Percentiles rank a stretch among this genome's conserved stretches.
Conservation (phyloP, 2,888 invertebrate species). For the Melanchra persicariae region DNA sequence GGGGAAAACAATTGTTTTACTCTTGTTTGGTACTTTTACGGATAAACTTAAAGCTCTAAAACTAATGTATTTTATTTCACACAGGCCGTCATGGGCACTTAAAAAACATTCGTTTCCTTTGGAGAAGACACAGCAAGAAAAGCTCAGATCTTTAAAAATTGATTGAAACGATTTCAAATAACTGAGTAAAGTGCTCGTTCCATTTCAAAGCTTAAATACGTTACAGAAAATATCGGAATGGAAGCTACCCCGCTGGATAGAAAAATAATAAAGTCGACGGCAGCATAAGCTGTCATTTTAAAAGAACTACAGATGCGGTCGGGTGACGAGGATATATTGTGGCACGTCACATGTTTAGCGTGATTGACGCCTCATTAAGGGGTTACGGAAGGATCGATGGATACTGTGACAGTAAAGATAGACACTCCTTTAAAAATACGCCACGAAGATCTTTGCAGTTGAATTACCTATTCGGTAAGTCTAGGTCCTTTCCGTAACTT, state of each 20-base stretch:
- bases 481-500: background rate
- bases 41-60: background rate
- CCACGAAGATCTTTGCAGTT: background rate
- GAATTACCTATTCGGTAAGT: background rate
- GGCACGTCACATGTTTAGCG: background rate
- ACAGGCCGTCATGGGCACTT: no score
- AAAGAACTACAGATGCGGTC: background rate
- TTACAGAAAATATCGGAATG: background rate
- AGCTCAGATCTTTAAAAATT: no score
- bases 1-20: background rate
- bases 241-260: background rate
- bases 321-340: slow-evolving; percentile 9
- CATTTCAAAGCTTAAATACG: background rate
- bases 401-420: background rate
- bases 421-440: background rate
- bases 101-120: no score
- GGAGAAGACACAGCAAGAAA: no score
- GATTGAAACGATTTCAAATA: background rate
- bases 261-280: slow-evolving; percentile 10
- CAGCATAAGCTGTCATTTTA: background rate
- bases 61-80: no score
- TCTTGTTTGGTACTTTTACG: background rate
- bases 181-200: background rate
- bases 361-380: slow-evolving; percentile 5
- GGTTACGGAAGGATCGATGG: background rate